phyloP scores from a whole-genome alignment of 2,888 invertebrate species.

The Folsomia manolachei region DNA sequence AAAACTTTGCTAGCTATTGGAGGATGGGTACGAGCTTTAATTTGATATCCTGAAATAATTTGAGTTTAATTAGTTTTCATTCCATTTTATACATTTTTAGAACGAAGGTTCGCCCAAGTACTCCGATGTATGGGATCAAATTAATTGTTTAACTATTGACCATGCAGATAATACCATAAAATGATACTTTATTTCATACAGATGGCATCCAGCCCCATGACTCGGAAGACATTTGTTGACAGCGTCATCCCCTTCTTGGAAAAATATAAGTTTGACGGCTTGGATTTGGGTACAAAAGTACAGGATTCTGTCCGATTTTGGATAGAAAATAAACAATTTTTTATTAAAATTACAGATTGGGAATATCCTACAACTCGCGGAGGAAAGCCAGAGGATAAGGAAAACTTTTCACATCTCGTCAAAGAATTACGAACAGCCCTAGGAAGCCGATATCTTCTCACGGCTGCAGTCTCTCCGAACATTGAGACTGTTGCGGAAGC shows the following conservation, averaged over 20 bases:
- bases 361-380: constrained; percentile 70
- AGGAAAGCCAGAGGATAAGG: constrained; percentile 75
- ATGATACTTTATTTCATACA: constrained; percentile 32
- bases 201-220: constrained; percentile 45
- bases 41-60: neutral
- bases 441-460: constrained; percentile 30
- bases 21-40: constrained; percentile 44
- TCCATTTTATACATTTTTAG: neutral
- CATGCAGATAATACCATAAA: constrained; percentile 26
- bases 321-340: constrained; percentile 1
- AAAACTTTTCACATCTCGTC: constrained; percentile 71
- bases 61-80: too few species aligned
- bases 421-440: constrained; percentile 60
- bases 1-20: constrained; percentile 54
- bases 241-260: constrained; percentile 53
- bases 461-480: constrained; percentile 43
- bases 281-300: constrained; percentile 57
- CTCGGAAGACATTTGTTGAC: constrained; percentile 51
- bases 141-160: too few species aligned
- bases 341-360: constrained; percentile 52
- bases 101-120: constrained; percentile 54
- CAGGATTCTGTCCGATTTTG: neutral
- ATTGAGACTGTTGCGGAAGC: constrained; percentile 32
- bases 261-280: constrained; percentile 57
- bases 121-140: constrained; percentile 49